Conservation (phyloP, 53 echinoderm and acorn worm genomes). For the Patiria pectinifera region DNA sequence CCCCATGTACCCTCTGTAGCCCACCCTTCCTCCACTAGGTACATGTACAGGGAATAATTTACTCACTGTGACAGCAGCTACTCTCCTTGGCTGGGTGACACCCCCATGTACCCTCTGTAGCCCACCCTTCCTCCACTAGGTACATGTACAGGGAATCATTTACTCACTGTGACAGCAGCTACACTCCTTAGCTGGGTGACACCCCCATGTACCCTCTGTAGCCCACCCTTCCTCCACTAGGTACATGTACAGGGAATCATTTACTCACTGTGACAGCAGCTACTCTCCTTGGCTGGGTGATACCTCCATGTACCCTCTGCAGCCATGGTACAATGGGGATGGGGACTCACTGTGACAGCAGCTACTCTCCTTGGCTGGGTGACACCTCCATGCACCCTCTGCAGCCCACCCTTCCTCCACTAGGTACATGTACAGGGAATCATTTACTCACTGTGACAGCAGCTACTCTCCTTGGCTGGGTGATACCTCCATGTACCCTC, state of each 20-base stretch:
- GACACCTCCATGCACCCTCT: constrained; percentile 76
- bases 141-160: too few species aligned
- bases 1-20: constrained; percentile 32
- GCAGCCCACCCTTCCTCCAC: constrained; percentile 82
- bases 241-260: constrained; percentile 92
- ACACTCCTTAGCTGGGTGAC: constrained; percentile 87
- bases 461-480: constrained; percentile 81
- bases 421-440: constrained; percentile 24
- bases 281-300: constrained; percentile 81
- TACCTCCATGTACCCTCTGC: constrained; percentile 57
- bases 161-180: constrained; percentile 65
- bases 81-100: constrained; percentile 78
- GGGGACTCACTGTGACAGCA: constrained; percentile 80
- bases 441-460: constrained; percentile 76
- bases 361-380: constrained; percentile 95
- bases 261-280: constrained; percentile 81
- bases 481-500: constrained; percentile 22
- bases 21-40: constrained; percentile 75
- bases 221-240: constrained; percentile 91
- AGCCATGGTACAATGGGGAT: background rate
- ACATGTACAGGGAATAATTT: background rate
- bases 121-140: too few species aligned
- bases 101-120: constrained; percentile 5
- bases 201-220: constrained; percentile 69
- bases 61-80: constrained; percentile 80